These are phyloP conservation scores for Danio kyathit DNA, from an alignment of 2,797 vertebrate genomes.

Conservation along the genomic window DNA sequence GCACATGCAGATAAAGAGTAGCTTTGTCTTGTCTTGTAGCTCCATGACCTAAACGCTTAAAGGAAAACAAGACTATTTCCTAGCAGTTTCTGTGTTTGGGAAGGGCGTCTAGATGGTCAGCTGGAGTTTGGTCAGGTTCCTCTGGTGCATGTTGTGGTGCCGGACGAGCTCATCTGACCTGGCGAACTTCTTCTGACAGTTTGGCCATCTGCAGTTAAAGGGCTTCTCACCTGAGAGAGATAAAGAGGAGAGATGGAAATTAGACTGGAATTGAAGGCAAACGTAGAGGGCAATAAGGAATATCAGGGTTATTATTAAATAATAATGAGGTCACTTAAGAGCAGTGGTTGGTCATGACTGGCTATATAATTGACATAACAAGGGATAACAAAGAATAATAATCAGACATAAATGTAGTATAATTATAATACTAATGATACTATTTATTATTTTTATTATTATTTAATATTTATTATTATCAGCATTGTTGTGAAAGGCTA, in stretches of 20 bases:
- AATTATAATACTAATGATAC: too few relatives aligned
- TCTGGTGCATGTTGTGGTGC: slow-evolving; percentile 99
- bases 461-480: too few relatives aligned
- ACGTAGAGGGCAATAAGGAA: slow-evolving; percentile 9
- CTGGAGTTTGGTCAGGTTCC: slow-evolving; percentile 98
- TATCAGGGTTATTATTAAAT: background rate
- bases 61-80: slow-evolving; percentile 9
- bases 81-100: slow-evolving; percentile 25
- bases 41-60: slow-evolving; percentile 7
- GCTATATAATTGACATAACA: too few relatives aligned
- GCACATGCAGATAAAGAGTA: slow-evolving; percentile 29
- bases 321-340: slow-evolving; percentile 35
- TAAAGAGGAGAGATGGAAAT: slow-evolving; percentile 25
- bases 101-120: slow-evolving; percentile 85
- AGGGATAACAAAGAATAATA: too few relatives aligned
- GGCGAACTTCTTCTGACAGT: slow-evolving; percentile 99
- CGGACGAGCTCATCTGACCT: slow-evolving; percentile 96
- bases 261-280: slow-evolving; percentile 2
- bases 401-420: too few relatives aligned
- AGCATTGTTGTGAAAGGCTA: too few relatives aligned
- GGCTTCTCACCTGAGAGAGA: slow-evolving; percentile 92
- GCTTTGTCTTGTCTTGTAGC: slow-evolving; percentile 1
- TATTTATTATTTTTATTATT: too few relatives aligned
- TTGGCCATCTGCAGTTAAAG: slow-evolving; percentile 98
- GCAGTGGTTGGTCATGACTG: background rate